Conservation (phyloP, 2,888 invertebrate species). For the Drosophila pegasa region DNA sequence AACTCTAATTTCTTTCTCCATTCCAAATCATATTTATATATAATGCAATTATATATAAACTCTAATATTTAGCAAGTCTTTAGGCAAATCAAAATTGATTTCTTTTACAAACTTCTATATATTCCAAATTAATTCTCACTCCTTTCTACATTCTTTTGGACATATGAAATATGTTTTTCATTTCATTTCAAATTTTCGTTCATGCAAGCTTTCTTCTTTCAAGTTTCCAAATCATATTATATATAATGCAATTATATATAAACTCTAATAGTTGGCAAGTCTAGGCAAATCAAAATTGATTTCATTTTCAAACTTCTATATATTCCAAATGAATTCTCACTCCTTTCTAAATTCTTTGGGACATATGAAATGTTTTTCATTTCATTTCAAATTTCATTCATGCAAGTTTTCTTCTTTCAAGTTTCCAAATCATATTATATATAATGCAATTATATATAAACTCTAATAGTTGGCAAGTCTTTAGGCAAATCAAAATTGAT, state of each 20-base stretch:
- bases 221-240: no score
- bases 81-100: not conserved
- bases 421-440: no score
- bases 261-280: not conserved
- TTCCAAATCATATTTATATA: not conserved
- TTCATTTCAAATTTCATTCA: not conserved
- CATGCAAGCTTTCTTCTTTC: not conserved
- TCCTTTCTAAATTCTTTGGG: not conserved
- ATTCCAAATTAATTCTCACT: not conserved
- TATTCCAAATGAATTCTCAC: not conserved
- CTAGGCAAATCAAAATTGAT: not conserved
- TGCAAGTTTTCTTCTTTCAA: not conserved
- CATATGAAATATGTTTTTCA: not conserved
- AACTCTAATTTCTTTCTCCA: not conserved
- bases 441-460: not conserved
- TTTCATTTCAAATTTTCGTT: not conserved
- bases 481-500: not conserved
- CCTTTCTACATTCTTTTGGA: not conserved
- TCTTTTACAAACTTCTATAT: not conserved
- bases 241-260: not conserved
- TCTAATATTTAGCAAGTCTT: slow-evolving; percentile 1
- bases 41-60: not conserved
- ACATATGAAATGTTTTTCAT: not conserved
- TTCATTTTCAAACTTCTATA: not conserved
- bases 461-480: slow-evolving; percentile 1